These are phyloP conservation scores for Notolabrus celidotus DNA, from an alignment of 2,797 vertebrate species.

Conservation along the genomic window DNA sequence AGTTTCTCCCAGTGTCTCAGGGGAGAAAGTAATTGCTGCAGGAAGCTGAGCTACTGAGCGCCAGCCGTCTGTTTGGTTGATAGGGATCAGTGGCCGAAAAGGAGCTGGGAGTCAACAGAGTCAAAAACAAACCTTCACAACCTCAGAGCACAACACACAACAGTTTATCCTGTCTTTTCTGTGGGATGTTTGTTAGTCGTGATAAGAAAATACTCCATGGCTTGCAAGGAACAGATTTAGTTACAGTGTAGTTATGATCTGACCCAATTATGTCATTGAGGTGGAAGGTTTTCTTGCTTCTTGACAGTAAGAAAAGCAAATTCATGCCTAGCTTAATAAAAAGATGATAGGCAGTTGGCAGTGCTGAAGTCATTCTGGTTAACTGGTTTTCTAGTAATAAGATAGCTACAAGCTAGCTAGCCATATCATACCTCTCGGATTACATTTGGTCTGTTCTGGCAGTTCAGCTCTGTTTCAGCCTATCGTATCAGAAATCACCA, in stretches of 20 bases:
- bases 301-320: no score
- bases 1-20: constrained; percentile 55
- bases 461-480: no score
- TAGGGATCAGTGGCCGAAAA: constrained; percentile 75
- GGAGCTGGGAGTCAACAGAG: constrained; percentile 49
- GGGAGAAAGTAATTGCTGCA: constrained; percentile 77
- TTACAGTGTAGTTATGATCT: neutral
- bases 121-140: constrained; percentile 19
- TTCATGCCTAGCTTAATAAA: no score
- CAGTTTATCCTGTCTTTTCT: neutral
- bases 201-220: neutral
- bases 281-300: neutral
- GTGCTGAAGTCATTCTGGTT: no score
- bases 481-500: no score
- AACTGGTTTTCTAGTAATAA: no score
- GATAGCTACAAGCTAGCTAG: no score
- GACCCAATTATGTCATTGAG: no score
- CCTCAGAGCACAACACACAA: constrained; percentile 4
- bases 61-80: constrained; percentile 74
- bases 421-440: no score
- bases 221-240: neutral
- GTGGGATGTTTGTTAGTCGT: neutral
- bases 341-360: no score
- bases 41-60: constrained; percentile 79
- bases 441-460: no score